These are phyloP conservation scores for Andricus quercusramuli DNA, from an alignment of 2,888 invertebrate species.

Conservation along the genomic window DNA sequence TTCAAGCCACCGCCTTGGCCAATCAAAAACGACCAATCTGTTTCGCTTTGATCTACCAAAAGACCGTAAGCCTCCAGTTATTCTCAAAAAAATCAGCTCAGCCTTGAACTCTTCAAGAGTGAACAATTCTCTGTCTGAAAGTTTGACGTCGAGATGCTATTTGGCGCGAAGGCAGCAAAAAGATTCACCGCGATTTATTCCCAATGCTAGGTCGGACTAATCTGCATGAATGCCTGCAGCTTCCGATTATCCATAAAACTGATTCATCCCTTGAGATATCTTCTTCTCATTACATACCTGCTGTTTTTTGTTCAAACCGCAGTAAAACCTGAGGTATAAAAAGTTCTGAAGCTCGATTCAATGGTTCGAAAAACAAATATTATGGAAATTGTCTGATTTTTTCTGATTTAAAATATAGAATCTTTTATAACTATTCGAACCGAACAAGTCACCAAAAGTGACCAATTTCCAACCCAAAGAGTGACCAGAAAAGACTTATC, in stretches of 20 bases:
- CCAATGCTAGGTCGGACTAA: conserved; percentile 14
- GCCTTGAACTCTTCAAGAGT: neutral
- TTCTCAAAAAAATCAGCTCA: neutral
- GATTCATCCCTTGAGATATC: conserved; percentile 20
- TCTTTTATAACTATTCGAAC: too few species aligned
- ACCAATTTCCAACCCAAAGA: too few species aligned
- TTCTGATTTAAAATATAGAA: too few species aligned
- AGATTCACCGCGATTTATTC: conserved; percentile 11
- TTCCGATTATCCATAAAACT: conserved; percentile 26
- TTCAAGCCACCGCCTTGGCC: conserved; percentile 7
- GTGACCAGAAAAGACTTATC: too few species aligned
- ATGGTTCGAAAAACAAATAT: too few species aligned
- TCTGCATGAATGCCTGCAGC: conserved; percentile 35
- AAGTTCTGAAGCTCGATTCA: too few species aligned
- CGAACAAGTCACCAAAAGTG: too few species aligned
- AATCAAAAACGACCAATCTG: conserved; percentile 44
- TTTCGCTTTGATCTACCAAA: conserved; percentile 44
- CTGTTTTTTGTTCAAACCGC: neutral
- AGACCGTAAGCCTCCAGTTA: neutral
- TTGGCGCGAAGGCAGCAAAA: neutral
- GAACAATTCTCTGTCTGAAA: conserved; percentile 2
- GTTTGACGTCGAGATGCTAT: neutral
- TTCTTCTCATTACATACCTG: neutral
- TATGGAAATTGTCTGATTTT: too few species aligned
- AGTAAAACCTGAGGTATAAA: too few species aligned